Base-by-base conservation (phyloP, 2,888 invertebrate genomes). In the Ariolimax columbianus region DNA sequence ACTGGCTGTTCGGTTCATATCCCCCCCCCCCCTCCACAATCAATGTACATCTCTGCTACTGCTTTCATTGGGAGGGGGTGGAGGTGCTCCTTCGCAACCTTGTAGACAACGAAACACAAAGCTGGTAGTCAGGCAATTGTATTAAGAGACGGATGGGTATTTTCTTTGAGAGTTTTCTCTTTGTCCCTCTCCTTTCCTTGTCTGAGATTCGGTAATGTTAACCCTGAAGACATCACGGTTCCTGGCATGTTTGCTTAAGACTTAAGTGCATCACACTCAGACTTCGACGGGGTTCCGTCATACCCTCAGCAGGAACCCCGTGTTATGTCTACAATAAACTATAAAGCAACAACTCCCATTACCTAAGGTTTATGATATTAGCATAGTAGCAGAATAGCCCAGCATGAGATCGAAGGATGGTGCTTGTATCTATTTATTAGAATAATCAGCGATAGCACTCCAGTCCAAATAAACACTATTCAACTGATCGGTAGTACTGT, bases 211-310 rank as follows among this genome's bases (percentile, higher is more conserved):
- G 33, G 36, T 43, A 36, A 78, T 26, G 4, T n/a, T 63, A 38
- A 51, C 26, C 77, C 33, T 36, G 33, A 70, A 9, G 11, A 23
- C 30, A 70, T 36, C 43, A 30, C 33, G 30, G 43, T 33, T 17
- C 26, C 36, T 70, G 80, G 51, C 80, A 80, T 80, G 70, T 80
- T 80, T 70, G 51, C n/a, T 2, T 70, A 70, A 70, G 80, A 55
- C n/a, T 80, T 40, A 36, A 70, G 70, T 47, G 40, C 40, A 78
- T 40, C 14, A 36, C 66, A 40, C 66, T 19, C 6, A 36, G 14
- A 26, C 40, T 0, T 38, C 55, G 26, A n/a, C 14, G 40, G 78
- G 63, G n/a, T 36, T 40, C 78, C 30, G 14, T 63, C 59, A 36
- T 2, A 38, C 0, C 7, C 75, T 3, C 55, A 23, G 55, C 26